Percentiles rank a stretch among this genome's conserved stretches.
Conservation (phyloP, 2,888 invertebrate species). For the Tenthredo amoena region DNA sequence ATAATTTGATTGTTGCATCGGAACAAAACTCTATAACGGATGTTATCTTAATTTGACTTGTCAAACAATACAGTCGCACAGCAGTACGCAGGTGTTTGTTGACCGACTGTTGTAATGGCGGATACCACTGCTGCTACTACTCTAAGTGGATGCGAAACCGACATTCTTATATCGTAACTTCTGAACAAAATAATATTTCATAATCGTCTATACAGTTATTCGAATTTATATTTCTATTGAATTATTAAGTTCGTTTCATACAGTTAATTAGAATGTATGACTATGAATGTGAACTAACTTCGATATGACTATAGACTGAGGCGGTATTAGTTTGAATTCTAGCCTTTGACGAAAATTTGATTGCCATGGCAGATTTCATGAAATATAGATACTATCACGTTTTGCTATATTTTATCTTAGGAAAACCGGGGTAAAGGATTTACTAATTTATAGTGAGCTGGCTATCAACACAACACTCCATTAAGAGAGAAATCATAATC, state of each 20-base stretch:
- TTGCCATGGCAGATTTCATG: background rate
- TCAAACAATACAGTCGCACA: slow-evolving; percentile 32
- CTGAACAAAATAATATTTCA: background rate
- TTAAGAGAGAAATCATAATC: background rate
- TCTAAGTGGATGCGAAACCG: slow-evolving; percentile 54
- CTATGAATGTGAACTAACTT: background rate
- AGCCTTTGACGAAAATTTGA: background rate
- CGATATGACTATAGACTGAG: background rate
- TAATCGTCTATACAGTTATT: background rate
- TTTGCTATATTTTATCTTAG: background rate
- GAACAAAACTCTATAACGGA: background rate
- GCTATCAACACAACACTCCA: background rate
- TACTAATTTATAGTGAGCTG: background rate
- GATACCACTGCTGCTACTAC: slow-evolving; percentile 59
- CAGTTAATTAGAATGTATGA: background rate
- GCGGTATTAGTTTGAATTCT: slow-evolving; percentile 16
- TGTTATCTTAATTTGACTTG: slow-evolving; percentile 14
- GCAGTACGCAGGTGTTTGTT: slow-evolving; percentile 60
- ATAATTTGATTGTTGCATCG: slow-evolving; percentile 23
- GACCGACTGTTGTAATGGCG: slow-evolving; percentile 59
- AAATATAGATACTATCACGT: background rate
- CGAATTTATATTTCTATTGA: background rate
- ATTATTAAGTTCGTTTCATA: background rate
- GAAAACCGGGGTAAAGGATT: background rate
- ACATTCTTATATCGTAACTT: background rate